Evolutionary conservation across 2,888 invertebrate genomes (phyloP).

Genomic region (Neoitamus cyanurus): DNA sequence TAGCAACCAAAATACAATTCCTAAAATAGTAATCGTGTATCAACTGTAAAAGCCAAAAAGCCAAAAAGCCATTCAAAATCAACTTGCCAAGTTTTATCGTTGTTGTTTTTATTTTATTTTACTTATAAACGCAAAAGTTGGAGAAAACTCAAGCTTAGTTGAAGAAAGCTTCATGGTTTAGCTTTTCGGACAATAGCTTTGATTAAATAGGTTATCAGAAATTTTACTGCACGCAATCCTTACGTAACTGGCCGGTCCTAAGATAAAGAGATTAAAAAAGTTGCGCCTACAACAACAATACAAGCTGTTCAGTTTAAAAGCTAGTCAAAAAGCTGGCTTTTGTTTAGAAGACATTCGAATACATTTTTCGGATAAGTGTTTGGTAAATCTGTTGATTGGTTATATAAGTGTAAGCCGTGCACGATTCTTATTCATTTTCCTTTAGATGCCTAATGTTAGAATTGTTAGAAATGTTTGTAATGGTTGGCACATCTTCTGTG

Average conservation of each 20-base stretch:
- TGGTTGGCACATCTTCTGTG: too few relatives aligned
- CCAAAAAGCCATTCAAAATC: slow-evolving; percentile 20
- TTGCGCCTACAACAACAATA: neutral
- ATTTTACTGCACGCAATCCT: neutral
- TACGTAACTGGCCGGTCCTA: neutral
- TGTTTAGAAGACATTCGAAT: too few relatives aligned
- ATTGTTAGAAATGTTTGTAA: too few relatives aligned
- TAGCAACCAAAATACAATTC: too few relatives aligned
- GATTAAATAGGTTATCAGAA: slow-evolving; percentile 30
- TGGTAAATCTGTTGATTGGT: too few relatives aligned
- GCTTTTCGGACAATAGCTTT: slow-evolving; percentile 27
- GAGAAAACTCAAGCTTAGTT: slow-evolving; percentile 14
- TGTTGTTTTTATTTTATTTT: neutral
- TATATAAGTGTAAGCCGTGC: too few relatives aligned
- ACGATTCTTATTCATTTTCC: too few relatives aligned
- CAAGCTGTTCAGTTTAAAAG: too few relatives aligned
- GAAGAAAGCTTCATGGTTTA: slow-evolving; percentile 20
- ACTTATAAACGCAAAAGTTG: slow-evolving; percentile 13
- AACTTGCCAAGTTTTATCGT: slow-evolving; percentile 20
- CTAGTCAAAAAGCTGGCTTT: too few relatives aligned
- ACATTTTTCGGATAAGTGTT: too few relatives aligned
- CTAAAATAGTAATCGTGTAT: neutral
- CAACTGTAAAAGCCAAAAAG: neutral
- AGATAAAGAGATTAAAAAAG: neutral
- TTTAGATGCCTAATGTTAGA: too few relatives aligned